phyloP scores from a whole-genome alignment of 2,888 invertebrate genomes.

The Lithodes maja region DNA sequence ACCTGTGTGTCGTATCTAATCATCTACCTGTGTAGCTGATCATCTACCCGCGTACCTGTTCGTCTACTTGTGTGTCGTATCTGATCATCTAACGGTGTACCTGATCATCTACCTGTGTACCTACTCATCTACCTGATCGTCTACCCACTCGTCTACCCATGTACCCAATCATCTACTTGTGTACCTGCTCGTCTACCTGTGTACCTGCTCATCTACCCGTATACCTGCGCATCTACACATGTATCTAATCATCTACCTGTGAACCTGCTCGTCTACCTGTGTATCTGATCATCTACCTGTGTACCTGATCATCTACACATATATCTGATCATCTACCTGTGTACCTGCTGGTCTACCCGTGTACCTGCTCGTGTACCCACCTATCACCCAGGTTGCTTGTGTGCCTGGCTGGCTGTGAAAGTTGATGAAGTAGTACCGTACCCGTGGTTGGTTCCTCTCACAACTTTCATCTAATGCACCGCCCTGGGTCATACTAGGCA shows the following conservation, averaged over 20 bases:
- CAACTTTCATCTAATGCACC: too few species aligned
- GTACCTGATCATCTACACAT: background rate
- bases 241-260: background rate
- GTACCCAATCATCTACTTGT: background rate
- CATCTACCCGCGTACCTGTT: background rate
- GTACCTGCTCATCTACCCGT: background rate
- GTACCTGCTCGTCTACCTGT: background rate
- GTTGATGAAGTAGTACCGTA: too few species aligned
- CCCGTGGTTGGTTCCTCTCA: too few species aligned
- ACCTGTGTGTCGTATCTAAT: background rate
- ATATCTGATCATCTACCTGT: background rate
- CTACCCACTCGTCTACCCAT: background rate
- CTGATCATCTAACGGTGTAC: background rate
- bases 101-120: background rate
- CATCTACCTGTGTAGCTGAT: background rate
- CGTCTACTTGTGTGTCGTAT: background rate
- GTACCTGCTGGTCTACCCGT: background rate
- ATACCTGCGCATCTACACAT: background rate
- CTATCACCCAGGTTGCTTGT: background rate
- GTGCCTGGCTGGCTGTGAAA: too few species aligned
- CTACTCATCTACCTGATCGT: too few species aligned
- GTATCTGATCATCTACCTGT: background rate
- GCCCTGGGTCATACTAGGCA: too few species aligned
- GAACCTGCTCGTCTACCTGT: background rate
- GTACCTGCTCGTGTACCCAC: background rate